Conservation (phyloP, 2,797 vertebrate genomes). For the Furcifer pardalis region DNA sequence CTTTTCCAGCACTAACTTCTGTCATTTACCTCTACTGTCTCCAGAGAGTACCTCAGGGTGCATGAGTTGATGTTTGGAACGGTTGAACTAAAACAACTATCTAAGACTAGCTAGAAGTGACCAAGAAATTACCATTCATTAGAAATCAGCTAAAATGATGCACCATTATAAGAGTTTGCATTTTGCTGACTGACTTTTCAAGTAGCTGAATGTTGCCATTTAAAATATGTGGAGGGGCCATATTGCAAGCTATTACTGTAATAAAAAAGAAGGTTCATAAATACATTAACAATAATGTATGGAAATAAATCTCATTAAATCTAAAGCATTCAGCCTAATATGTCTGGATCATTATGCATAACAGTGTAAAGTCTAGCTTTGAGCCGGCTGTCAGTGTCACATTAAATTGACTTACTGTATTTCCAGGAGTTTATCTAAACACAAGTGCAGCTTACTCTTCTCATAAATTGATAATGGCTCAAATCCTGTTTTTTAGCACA, state of each 20-base stretch:
- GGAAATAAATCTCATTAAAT: constrained; percentile 28
- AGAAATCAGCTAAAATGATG: constrained; percentile 41
- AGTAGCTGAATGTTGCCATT: neutral
- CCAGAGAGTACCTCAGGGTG: neutral
- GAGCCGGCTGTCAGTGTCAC: neutral
- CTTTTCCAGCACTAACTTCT: constrained; percentile 4
- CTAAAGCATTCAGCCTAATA: constrained; percentile 21
- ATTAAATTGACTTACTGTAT: constrained; percentile 13
- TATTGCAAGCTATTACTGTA: neutral
- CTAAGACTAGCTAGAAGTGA: constrained; percentile 21
- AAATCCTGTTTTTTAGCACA: too few species aligned
- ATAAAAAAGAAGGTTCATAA: neutral
- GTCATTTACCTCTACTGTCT: constrained; percentile 16
- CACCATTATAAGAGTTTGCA: constrained; percentile 2
- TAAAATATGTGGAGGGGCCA: constrained; percentile 17
- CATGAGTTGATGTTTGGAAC: neutral
- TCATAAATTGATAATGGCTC: neutral
- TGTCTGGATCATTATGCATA: constrained; percentile 30
- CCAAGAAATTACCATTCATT: constrained; percentile 31
- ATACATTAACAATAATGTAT: neutral
- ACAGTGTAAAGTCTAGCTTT: constrained; percentile 8
- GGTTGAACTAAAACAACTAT: constrained; percentile 29
- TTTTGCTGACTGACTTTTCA: constrained; percentile 30
- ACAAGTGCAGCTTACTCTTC: neutral
- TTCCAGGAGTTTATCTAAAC: constrained; percentile 15